Base-by-base conservation (phyloP, 2,797 vertebrate species). In the Lacerta viridis region DNA sequence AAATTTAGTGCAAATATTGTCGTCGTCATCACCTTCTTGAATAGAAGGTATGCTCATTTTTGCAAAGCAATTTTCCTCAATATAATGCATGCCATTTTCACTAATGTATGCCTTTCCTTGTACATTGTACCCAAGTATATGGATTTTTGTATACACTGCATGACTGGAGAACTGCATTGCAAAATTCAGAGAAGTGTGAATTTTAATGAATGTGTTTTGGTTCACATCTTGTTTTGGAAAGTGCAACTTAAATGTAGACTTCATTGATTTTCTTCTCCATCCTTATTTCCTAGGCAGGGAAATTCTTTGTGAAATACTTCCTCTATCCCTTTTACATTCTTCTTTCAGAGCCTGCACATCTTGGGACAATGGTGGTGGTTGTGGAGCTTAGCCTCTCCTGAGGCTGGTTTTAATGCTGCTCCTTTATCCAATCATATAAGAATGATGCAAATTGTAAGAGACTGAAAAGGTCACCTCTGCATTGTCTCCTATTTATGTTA, bases 401-500 rank as follows among this genome's bases (percentile, higher is more conserved):
- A 92, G 85, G 90, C 86, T 80, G 84, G 2, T 71, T 84, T 6
- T 94, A 94, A 88, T 87, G 59, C 39, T 93, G 75, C 50, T 91
- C 25, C 79, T 91, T 95, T 90, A 91, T 81, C 84, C 90, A 91
- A 89, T 85, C 93, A 69, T 41, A 88, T 87, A 89, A 83, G 92
- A 95, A 92, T 95, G 90, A 95, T 90, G 46, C 41, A 95, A 95
- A 94, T 92, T 89, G 20, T 87, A 91, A 92, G 87, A 93, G 94
- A 96, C 88, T 90, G 88, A 77, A 95, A 96, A 96, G 94, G 94
- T 94, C 94, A 96, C 91, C 76, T 95, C 55, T 94, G 75, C 17
- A 87, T 55, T 85, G 72, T 39, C 36, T 94, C 76, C 83, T 92
- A 69, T 88, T 95, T 93, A 59, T 89, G 87, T 92, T 87, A 92